Conservation (phyloP, 2,113 vertebrate genomes). For the Piprites chloris region DNA sequence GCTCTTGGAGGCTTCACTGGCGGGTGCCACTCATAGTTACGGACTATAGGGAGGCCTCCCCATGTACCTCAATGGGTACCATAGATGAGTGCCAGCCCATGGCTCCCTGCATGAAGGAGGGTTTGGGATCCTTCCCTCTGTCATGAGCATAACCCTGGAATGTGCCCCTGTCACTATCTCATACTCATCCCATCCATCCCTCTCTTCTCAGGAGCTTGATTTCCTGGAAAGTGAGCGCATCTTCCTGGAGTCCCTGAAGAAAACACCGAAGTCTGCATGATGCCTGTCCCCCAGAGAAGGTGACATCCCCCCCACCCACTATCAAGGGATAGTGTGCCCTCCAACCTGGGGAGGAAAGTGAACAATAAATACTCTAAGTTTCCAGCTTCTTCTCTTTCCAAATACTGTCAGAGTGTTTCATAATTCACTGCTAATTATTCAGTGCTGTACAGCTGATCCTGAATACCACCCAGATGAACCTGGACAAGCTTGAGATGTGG, state of each 20-base stretch:
- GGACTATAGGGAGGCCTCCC: background rate
- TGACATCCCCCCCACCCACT: fast-evolving
- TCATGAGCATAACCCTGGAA: background rate
- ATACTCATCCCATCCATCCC: background rate
- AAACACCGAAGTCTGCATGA: background rate
- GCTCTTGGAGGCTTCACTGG: background rate
- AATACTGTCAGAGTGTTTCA: background rate
- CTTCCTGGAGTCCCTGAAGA: background rate
- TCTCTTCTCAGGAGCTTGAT: background rate
- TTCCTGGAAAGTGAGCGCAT: background rate
- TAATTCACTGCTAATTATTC: background rate
- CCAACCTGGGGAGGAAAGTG: background rate
- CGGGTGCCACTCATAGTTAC: background rate
- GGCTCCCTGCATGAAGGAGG: too few species aligned
- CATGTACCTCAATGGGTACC: too few species aligned
- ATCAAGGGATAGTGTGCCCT: background rate
- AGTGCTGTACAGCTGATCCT: background rate
- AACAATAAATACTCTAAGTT: background rate
- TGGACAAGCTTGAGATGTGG: background rate
- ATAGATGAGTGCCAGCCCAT: fast-evolving
- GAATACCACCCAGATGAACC: background rate
- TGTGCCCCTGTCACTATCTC: too few species aligned
- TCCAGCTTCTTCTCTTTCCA: background rate
- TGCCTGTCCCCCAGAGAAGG: background rate
- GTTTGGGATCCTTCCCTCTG: background rate